Evolutionary conservation across 2,888 invertebrate genomes (phyloP).

Genomic region (Chironomus riparius): DNA sequence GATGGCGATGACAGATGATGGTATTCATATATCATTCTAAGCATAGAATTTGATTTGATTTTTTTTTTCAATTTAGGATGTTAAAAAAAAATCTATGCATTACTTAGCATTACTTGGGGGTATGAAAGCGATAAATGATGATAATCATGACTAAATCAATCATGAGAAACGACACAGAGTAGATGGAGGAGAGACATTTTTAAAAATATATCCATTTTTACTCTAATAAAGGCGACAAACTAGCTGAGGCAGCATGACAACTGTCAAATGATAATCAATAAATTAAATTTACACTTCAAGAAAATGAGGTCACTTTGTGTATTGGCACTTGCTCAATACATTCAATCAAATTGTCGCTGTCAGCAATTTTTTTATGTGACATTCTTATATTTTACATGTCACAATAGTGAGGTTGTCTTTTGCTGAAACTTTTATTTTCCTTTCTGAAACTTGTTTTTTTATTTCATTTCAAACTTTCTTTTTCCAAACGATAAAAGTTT

Average conservation of each 20-base stretch:
- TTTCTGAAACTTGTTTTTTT: background rate
- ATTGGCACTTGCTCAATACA: background rate
- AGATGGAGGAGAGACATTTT: background rate
- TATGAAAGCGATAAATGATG: no score
- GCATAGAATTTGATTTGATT: no score
- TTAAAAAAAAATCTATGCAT: no score
- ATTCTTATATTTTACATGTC: background rate
- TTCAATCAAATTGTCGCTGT: background rate
- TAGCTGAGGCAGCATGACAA: background rate
- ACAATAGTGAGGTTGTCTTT: background rate
- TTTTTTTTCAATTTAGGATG: no score
- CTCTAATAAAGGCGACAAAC: background rate
- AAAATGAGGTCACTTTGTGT: background rate
- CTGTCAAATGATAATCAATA: background rate
- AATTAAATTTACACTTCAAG: background rate
- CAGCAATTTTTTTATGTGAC: background rate
- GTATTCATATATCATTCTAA: no score
- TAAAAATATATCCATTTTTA: background rate
- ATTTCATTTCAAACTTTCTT: background rate
- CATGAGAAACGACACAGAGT: no score
- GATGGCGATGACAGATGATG: no score
- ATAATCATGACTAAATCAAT: no score
- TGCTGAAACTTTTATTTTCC: background rate
- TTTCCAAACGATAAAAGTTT: background rate
- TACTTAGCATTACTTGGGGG: no score